Evolutionary conservation across 2,113 vertebrate species (phyloP), one percentile per base, ranked within the genome.

Genomic region (Scopus umbretta): DNA sequence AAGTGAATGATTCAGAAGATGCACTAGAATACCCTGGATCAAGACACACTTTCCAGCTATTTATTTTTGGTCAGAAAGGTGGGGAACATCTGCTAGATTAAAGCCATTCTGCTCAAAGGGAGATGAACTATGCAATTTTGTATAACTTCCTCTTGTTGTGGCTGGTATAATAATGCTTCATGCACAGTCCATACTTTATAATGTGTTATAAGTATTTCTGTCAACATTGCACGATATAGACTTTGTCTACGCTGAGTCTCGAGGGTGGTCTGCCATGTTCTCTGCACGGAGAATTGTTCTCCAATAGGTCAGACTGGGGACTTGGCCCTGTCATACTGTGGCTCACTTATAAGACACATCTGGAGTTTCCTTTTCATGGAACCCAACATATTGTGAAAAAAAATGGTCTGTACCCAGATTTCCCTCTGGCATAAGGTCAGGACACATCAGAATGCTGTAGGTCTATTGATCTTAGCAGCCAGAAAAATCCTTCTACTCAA

Each of bases 201-300:
- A 7, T 1, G 6, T 6, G 45, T 25, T 19, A 0, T 10, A 66
- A 62, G 30, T 1, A 5, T 4, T 80, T 63, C 36, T 78, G 40
- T 16, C 55, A 40, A 1, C 15, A 29, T 0, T 19, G 34, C 6
- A 3, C 2, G 6, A 26, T 13, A 38, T 0, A 32, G 16, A 11
- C 29, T 63, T 10, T 8, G 18, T 12, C 76, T 30, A 0, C 30
- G 80, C 62, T 26, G 22, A 50, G 12, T 13, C 10, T 16, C 47
- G 36, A 72, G 80, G 32, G 15, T 50, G 38, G n/a, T 3, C 27
- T 58, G 36, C 30, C 63, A 17, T 3, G 11, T 49, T 29, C 36
- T 42, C 73, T 79, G 42, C 59, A 16, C 6, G 30, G 30, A 72
- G 5, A 23, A 19, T 17, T 22, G 5, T 18, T 56, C 65, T 58